phyloP scores from a whole-genome alignment of 2,797 vertebrate genomes.

The Eurystomus glaucurus region DNA sequence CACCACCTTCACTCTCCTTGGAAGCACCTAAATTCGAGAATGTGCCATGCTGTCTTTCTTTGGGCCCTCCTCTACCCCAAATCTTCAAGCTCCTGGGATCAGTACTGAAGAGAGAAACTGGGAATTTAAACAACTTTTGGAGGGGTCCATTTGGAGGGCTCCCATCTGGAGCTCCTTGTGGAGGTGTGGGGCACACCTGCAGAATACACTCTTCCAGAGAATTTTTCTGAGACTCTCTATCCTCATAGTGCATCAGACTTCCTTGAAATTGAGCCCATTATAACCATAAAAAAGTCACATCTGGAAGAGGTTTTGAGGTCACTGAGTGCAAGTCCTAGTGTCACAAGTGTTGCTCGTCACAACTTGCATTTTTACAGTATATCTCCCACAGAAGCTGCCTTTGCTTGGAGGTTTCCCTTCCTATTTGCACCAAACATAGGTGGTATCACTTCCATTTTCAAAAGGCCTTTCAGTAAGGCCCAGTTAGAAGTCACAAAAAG shows the following conservation, averaged over 20 bases:
- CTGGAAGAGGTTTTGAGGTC: neutral
- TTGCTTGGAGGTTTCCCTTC: neutral
- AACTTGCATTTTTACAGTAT: neutral
- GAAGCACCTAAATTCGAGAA: neutral
- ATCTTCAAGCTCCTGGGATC: neutral
- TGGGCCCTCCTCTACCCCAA: neutral
- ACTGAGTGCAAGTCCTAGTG: neutral
- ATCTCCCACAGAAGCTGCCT: neutral
- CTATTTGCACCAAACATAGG: neutral
- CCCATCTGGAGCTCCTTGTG: neutral
- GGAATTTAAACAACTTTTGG: neutral
- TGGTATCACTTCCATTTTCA: neutral
- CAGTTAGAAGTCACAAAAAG: neutral
- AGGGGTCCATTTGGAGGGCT: no score
- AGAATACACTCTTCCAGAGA: neutral
- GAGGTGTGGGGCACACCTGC: neutral
- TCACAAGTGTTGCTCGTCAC: neutral
- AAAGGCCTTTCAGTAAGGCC: neutral
- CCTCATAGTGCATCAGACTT: neutral
- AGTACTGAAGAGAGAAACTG: neutral
- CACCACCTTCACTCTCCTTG: neutral
- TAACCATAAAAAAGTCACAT: neutral
- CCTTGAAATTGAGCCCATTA: neutral
- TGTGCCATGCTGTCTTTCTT: fast-evolving
- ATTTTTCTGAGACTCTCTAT: neutral